Conservation (phyloP, 23 tunicate genomes). For the Halocynthia roretzi region DNA sequence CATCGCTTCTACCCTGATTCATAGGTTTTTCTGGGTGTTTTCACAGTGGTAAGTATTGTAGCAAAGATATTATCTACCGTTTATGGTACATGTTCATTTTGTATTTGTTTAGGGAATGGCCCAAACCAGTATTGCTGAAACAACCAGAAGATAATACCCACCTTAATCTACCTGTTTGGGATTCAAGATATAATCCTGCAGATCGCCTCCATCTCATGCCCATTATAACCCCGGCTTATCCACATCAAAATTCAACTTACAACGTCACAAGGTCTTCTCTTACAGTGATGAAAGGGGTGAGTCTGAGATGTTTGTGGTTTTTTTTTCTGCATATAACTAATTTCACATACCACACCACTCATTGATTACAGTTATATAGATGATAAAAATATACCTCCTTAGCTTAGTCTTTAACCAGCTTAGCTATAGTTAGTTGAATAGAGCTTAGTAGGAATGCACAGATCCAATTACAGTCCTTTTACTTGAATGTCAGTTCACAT, state of each 20-base stretch:
- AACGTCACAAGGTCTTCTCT: slow-evolving; percentile 81
- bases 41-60: slow-evolving; percentile 63
- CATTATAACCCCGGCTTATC: slow-evolving; percentile 96
- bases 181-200: slow-evolving; percentile 74
- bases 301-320: neutral
- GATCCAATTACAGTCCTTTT: no score
- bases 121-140: slow-evolving; percentile 75
- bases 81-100: neutral
- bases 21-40: slow-evolving; percentile 83
- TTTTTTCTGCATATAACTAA: neutral
- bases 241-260: slow-evolving; percentile 92
- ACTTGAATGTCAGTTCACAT: no score
- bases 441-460: no score
- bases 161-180: slow-evolving; percentile 85
- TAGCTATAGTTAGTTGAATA: no score
- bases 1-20: slow-evolving; percentile 66
- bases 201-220: slow-evolving; percentile 94
- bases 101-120: slow-evolving; percentile 65
- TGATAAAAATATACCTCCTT: neutral
- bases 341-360: no score
- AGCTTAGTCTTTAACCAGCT: neutral
- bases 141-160: slow-evolving; percentile 61
- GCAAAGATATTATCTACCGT: no score
- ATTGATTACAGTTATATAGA: no score
- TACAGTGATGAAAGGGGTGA: slow-evolving; percentile 89